Base-by-base conservation (phyloP, 2,888 invertebrate genomes). In the Liodrosophila aerea region DNA sequence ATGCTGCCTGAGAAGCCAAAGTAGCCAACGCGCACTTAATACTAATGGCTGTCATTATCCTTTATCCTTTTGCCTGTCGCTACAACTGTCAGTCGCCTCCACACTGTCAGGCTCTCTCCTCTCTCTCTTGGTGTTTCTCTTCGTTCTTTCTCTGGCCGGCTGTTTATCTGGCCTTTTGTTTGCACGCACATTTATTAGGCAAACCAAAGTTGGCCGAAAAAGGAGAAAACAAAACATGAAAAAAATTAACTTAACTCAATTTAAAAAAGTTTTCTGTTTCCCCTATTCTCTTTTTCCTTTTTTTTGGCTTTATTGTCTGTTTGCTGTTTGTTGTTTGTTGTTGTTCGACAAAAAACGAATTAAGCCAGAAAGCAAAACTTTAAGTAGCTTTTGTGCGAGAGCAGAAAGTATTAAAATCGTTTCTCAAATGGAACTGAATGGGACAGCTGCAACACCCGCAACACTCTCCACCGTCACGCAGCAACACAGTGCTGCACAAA, bases 41-140 rank as follows among this genome's bases (percentile, higher is more conserved):
- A 78, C 78, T 80, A 83, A 83, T 81, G 82, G 84, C 78, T 74
- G 76, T 74, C 84, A 83, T 81, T 83, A 84, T 84, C 84, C 84
- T 76, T 81, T 81, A 81, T 81, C 81, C 78, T 71, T n/a, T 80
- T 68, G 67, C 60, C 73, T 73, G 69, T 81, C 73, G 69, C 77
- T 64, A 76, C 81, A 76, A 72, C 70, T 70, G 65, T 59, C 66
- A 49, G 59, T 49, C 36, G 16, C 8, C 44, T 29, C 16, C 22
- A n/a, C n/a, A n/a, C 31, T 31, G n/a, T 13, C 33, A 36, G 18
- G 31, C 16, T 31, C 13, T 9, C 13, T 7, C 7, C n/a, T 16
- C 41, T 44, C 9, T 2, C 27, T 16, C 15, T 27, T 11, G 31
- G 7, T 34, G 4, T 9, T 22, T 12, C 45, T 41, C 34, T 41